phyloP scores from a whole-genome alignment of 35 echinoderm and acorn worm genomes.

The Acanthaster planci region DNA sequence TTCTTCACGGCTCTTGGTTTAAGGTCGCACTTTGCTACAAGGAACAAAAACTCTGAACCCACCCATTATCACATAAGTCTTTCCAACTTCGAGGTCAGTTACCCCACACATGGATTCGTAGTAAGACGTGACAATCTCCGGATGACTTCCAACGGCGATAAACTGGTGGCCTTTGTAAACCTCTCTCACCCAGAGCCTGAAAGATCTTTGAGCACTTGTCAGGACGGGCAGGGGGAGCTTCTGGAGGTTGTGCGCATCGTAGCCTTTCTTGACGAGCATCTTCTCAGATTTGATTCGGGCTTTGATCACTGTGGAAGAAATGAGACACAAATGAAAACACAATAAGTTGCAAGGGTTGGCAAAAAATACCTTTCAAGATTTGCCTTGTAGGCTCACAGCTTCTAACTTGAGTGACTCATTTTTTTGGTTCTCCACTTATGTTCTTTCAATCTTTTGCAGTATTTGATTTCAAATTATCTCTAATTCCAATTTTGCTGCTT shows the following conservation, averaged over 20 bases:
- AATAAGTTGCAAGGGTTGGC: no score
- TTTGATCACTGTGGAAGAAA: slow-evolving; percentile 41
- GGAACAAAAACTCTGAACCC: not conserved
- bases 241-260: not conserved
- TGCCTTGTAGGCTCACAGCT: no score
- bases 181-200: slow-evolving; percentile 44
- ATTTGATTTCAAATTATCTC: no score
- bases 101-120: slow-evolving; percentile 71
- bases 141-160: slow-evolving; percentile 34
- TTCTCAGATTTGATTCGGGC: slow-evolving; percentile 29
- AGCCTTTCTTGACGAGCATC: slow-evolving; percentile 23
- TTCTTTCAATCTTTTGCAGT: no score
- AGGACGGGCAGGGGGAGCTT: slow-evolving; percentile 14
- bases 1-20: no score
- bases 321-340: not conserved
- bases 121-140: slow-evolving; percentile 59
- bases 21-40: no score
- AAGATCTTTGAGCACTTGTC: slow-evolving; percentile 56
- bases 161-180: slow-evolving; percentile 70
- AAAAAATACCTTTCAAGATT: no score
- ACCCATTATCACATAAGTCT: slow-evolving; percentile 81
- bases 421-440: no score
- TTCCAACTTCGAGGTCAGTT: slow-evolving; percentile 27
- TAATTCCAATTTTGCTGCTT: no score
- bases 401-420: no score